Percentiles rank a stretch among this genome's conserved stretches.
Evolutionary conservation across 2,888 invertebrate genomes (phyloP).

Genomic region (Thelaira solivaga): DNA sequence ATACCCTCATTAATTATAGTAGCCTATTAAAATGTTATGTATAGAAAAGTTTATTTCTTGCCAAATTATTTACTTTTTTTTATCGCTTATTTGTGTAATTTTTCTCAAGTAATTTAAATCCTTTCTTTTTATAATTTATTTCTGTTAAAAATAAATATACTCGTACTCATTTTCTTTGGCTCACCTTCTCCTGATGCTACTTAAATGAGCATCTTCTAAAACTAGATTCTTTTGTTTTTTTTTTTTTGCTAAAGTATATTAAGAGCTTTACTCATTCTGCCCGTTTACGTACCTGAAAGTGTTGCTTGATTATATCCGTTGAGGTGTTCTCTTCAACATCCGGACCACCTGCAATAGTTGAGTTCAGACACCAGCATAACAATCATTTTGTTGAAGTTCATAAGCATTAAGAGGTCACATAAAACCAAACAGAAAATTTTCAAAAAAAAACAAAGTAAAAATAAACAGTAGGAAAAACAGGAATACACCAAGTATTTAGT

Average conservation of each 20-base stretch:
- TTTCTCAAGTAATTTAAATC: too few species aligned
- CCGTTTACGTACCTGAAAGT: conserved; percentile 76
- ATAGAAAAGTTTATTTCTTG: too few species aligned
- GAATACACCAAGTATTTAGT: conserved; percentile 28
- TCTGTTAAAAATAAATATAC: too few species aligned
- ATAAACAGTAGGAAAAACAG: not conserved
- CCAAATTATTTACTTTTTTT: too few species aligned
- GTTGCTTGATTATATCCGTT: conserved; percentile 78
- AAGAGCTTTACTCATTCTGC: conserved; percentile 32
- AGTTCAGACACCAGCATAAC: conserved; percentile 12
- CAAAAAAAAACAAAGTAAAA: not conserved
- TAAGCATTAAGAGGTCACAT: conserved; percentile 26
- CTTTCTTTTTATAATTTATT: too few species aligned
- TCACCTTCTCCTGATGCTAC: not conserved
- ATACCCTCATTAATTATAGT: too few species aligned
- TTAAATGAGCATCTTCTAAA: not conserved
- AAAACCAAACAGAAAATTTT: conserved; percentile 9
- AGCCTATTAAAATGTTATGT: too few species aligned
- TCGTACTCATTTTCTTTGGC: not conserved
- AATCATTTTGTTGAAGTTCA: conserved; percentile 33
- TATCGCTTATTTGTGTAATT: too few species aligned
- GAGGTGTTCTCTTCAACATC: conserved; percentile 77
- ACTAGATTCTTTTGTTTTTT: too few species aligned
- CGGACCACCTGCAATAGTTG: conserved; percentile 73
- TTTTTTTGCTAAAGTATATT: conserved; percentile 36